Conservation (phyloP, 2,113 vertebrate genomes). For the Chloroceryle aenea region DNA sequence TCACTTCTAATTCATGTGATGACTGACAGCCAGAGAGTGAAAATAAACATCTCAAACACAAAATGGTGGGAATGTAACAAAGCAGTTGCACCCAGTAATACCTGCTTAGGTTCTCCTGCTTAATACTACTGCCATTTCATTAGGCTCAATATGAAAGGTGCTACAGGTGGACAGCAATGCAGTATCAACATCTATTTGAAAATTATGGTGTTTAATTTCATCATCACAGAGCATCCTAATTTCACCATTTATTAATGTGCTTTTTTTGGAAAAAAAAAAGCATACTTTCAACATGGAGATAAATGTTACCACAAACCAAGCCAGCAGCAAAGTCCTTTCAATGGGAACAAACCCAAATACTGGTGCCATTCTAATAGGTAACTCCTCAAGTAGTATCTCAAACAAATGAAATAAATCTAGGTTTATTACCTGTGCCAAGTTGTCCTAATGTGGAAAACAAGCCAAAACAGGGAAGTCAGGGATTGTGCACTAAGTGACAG, state of each 20-base stretch:
- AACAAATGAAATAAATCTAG: neutral
- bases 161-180: neutral
- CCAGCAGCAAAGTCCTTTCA: neutral
- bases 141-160: neutral
- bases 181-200: neutral
- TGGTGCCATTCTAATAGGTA: neutral
- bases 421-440: neutral
- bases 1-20: neutral
- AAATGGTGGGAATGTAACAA: neutral
- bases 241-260: neutral
- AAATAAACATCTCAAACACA: conserved; percentile 11
- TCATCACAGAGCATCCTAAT: neutral
- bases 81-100: neutral
- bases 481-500: neutral
- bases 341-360: neutral
- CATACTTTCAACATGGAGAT: neutral
- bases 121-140: neutral
- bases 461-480: neutral
- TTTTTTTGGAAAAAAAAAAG: neutral
- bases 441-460: neutral
- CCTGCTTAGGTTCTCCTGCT: neutral
- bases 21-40: neutral
- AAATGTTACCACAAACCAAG: neutral
- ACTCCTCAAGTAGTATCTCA: neutral
- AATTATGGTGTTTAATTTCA: conserved; percentile 9